Base-by-base conservation (phyloP, 2,113 vertebrate species). In the Calyptommatus sinebrachiatus region DNA sequence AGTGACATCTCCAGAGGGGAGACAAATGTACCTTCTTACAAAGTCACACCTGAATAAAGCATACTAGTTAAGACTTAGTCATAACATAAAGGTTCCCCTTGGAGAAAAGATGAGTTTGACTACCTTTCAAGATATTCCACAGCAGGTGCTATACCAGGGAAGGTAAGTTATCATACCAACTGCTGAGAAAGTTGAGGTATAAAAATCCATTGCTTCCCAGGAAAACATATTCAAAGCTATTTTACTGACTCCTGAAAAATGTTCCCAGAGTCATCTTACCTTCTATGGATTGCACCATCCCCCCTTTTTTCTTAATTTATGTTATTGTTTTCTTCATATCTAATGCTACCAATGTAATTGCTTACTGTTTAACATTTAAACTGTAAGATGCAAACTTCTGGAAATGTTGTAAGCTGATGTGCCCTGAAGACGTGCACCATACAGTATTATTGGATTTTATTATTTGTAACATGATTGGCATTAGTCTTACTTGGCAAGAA, bases 151-250 rank as follows among this genome's bases (percentile, higher is more conserved):
- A 16, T 77, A 70, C 71, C 62, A 16, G 88, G 82, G 88, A 91
- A 87, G 83, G 83, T 50, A 81, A 89, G 78, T 81, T 82, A 77
- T 45, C 80, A 65, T 48, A 80, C 77, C 76, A 81, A 81, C 76
- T 60, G 61, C 81, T 83, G 84, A 0, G 74, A 86, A 73, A 75
- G 65, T 35, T n/a, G n/a, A 91, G 66, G 70, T 84, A 60, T 87
- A 82, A 84, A 91, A 92, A 82, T 84, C 69, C 48, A 62, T 41
- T 28, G 16, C 63, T 86, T 72, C 61, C 57, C 14, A 82, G 73
- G 89, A 91, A 88, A 69, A 86, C 78, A 88, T 91, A 88, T 75
- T 83, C 77, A 82, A 78, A 89, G 50, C 71, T 82, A 26, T 90
- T 92, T 90, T 78, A 21, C 78, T 79, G 41, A 88, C 75, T 12